Percentiles rank a stretch among this genome's conserved stretches.
phyloP scores from a whole-genome alignment of 2,888 invertebrate species.

The Neoascia interrupta region DNA sequence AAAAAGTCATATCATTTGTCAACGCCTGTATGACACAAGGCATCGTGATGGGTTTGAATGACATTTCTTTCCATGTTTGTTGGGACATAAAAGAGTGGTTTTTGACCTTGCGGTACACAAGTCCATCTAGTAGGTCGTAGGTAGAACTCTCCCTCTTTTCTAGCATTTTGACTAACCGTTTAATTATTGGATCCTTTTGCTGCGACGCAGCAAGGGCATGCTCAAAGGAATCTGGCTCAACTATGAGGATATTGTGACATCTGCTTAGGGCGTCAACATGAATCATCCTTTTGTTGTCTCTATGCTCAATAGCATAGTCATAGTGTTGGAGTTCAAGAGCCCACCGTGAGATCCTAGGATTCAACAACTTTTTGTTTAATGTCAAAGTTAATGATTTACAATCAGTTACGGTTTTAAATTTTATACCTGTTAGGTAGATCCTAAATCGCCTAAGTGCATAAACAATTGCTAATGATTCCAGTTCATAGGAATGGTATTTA shows the following conservation, averaged over 20 bases:
- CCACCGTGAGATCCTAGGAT: constrained; percentile 73
- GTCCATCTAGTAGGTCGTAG: constrained; percentile 36
- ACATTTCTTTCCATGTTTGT: constrained; percentile 53
- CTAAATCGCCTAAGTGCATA: constrained; percentile 10
- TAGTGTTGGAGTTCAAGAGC: constrained; percentile 66
- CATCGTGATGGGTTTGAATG: constrained; percentile 70
- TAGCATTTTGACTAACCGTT: constrained; percentile 41
- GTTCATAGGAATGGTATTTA: constrained; percentile 1
- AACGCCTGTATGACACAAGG: constrained; percentile 73
- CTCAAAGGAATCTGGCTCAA: constrained; percentile 43
- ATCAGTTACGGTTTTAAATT: constrained; percentile 73
- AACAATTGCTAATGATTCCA: not conserved
- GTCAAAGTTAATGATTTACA: constrained; percentile 70
- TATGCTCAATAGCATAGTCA: constrained; percentile 37
- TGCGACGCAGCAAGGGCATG: constrained; percentile 40
- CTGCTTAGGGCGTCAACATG: constrained; percentile 55
- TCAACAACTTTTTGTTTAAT: constrained; percentile 65
- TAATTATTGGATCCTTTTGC: constrained; percentile 21
- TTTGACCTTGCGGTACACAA: constrained; percentile 35
- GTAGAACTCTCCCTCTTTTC: constrained; percentile 31
- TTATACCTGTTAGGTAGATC: constrained; percentile 10
- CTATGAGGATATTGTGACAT: constrained; percentile 12
- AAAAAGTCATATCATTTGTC: constrained; percentile 72
- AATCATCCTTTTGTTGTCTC: constrained; percentile 22
- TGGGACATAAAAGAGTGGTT: constrained; percentile 45